Conservation (phyloP, 2,113 vertebrate species). For the Hydrolagus affinis region DNA sequence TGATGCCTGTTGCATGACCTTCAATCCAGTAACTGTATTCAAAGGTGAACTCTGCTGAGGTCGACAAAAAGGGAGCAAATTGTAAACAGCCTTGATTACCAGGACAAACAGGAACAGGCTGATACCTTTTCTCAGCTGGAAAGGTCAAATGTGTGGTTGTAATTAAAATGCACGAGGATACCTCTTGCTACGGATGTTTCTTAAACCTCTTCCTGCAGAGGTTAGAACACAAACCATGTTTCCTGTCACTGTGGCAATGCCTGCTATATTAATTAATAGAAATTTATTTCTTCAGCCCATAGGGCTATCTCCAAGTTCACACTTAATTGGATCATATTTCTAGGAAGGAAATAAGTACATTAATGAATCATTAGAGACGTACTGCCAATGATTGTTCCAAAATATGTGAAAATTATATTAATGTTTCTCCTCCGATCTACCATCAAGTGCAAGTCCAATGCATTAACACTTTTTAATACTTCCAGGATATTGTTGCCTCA, state of each 20-base stretch:
- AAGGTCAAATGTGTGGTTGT: slow-evolving; percentile 24
- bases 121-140: slow-evolving; percentile 1
- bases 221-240: slow-evolving; percentile 11
- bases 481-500: neutral
- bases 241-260: slow-evolving; percentile 14
- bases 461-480: slow-evolving; percentile 9
- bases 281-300: neutral
- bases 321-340: neutral
- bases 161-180: slow-evolving; percentile 18
- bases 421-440: neutral
- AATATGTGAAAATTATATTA: neutral
- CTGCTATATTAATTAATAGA: slow-evolving; percentile 6
- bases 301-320: slow-evolving; percentile 14
- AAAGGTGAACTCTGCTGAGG: neutral
- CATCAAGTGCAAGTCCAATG: too few relatives aligned
- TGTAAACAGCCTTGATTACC: neutral
- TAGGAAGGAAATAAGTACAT: neutral
- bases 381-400: neutral
- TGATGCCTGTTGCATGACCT: neutral
- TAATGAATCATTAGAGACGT: neutral
- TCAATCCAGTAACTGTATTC: neutral
- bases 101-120: slow-evolving; percentile 1
- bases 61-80: neutral
- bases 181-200: slow-evolving; percentile 6
- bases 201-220: slow-evolving; percentile 16